Conservation (phyloP, 2,888 invertebrate genomes). For the Oligia fasciuncula region DNA sequence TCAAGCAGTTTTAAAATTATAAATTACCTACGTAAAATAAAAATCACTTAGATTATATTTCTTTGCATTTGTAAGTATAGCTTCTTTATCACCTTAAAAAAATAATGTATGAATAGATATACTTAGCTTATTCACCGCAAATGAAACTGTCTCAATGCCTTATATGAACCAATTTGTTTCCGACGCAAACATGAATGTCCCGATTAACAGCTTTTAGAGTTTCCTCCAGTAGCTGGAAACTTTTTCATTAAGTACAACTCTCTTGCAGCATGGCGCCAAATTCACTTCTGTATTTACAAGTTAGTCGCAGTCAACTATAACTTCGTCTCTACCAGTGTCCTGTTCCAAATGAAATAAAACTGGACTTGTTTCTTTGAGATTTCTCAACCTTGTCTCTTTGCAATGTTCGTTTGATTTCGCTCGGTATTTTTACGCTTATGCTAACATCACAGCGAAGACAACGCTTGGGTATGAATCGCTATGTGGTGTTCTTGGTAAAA, state of each 20-base stretch:
- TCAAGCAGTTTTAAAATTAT: no score
- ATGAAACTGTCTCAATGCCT: background rate
- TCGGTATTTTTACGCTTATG: background rate
- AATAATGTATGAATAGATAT: no score
- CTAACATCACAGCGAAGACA: background rate
- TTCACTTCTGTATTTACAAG: conserved; percentile 63
- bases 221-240: conserved; percentile 63
- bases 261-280: conserved; percentile 58
- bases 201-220: conserved; percentile 64
- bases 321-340: conserved; percentile 49
- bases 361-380: conserved; percentile 37
- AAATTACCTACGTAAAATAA: no score
- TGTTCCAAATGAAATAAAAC: conserved; percentile 60
- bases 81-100: no score
- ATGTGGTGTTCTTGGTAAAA: background rate
- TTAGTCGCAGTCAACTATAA: conserved; percentile 61
- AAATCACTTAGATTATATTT: no score
- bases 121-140: background rate
- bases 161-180: conserved; percentile 34
- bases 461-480: no score
- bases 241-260: conserved; percentile 77
- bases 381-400: conserved; percentile 19
- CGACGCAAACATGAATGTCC: conserved; percentile 57
- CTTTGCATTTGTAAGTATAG: no score
- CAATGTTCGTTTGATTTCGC: background rate